Evolutionary conservation across 2,113 vertebrate species (phyloP).

Genomic region (Motacilla tschutschensis): DNA sequence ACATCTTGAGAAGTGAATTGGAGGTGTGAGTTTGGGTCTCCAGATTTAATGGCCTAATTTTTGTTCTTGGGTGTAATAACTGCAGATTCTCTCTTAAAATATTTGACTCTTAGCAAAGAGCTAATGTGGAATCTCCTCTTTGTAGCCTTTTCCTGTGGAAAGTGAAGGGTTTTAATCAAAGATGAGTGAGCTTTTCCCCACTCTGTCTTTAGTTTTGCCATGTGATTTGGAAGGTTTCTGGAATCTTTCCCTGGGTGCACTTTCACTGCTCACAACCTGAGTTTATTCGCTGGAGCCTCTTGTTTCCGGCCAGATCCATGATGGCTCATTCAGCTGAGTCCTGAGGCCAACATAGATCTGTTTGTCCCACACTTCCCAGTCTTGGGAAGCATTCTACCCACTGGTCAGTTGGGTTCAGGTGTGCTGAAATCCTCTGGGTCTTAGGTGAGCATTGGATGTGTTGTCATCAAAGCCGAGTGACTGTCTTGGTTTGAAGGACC

Average conservation of each 20-base stretch:
- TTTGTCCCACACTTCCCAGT: not conserved
- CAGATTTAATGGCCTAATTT: not conserved
- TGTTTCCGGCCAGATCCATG: not conserved
- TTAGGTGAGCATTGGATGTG: not conserved
- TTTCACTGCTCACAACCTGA: not conserved
- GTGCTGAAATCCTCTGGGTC: not conserved
- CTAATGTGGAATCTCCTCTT: not conserved
- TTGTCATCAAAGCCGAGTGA: not conserved
- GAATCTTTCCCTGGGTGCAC: not conserved
- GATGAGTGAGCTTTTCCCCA: not conserved
- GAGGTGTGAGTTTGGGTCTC: not conserved
- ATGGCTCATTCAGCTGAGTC: not conserved
- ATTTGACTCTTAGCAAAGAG: not conserved
- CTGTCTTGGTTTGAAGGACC: not conserved
- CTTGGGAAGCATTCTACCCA: not conserved
- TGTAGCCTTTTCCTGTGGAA: not conserved
- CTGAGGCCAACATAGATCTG: no score
- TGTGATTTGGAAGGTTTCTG: not conserved
- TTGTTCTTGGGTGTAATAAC: not conserved
- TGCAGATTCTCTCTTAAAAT: not conserved
- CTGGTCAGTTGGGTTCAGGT: not conserved
- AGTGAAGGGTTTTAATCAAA: not conserved
- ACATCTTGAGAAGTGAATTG: not conserved
- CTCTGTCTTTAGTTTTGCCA: not conserved
- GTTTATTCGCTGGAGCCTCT: not conserved